Evolutionary conservation across 2,797 vertebrate genomes (phyloP), one percentile per base, ranked within the genome.

Genomic region (Geotrypetes seraphini): DNA sequence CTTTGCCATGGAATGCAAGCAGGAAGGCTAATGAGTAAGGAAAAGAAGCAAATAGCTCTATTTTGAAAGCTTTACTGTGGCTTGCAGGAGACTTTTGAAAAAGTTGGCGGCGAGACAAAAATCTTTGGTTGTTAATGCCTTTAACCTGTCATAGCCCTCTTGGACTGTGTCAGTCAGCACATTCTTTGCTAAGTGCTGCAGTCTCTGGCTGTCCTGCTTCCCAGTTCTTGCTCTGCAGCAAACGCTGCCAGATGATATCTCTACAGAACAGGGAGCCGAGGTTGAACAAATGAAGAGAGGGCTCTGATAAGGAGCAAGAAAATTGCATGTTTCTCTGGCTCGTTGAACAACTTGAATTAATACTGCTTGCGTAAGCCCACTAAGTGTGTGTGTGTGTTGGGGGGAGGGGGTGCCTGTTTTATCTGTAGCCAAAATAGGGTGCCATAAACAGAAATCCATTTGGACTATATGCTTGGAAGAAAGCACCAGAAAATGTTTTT

Each of bases 261-360:
- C 42, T 44, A 31, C 21, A 36, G 50, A 22, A 51, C 18, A 2
- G 4, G 16, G 31, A 52, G 14, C 23, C 41, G 18, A 26, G 35
- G 10, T 14, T 31, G 25, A 33, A 32, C 33, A 28, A 18, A 38
- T 57, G 27, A n/a, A n/a, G 32, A 17, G 32, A 33, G 20, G 50
- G 16, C n/a, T n/a, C n/a, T n/a, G n/a, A n/a, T n/a, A n/a, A n/a
- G 40, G 8, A 36, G 40, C 43, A 31, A n/a, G 25, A 52, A 16
- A 21, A 5, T 27, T 40, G 20, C 0, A 0, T 14, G 5, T 2
- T 3, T 38, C 60, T 1, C 36, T 22, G 11, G 34, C 42, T 26
- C 25, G 17, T n/a, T n/a, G n/a, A n/a, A n/a, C n/a, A n/a, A n/a
- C n/a, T n/a, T n/a, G n/a, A n/a, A n/a, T n/a, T n/a, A n/a, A n/a